Percentiles rank a stretch among this genome's conserved stretches.
Conservation (phyloP, 64 coral and sea anemone species). For the Montipora sp. region DNA sequence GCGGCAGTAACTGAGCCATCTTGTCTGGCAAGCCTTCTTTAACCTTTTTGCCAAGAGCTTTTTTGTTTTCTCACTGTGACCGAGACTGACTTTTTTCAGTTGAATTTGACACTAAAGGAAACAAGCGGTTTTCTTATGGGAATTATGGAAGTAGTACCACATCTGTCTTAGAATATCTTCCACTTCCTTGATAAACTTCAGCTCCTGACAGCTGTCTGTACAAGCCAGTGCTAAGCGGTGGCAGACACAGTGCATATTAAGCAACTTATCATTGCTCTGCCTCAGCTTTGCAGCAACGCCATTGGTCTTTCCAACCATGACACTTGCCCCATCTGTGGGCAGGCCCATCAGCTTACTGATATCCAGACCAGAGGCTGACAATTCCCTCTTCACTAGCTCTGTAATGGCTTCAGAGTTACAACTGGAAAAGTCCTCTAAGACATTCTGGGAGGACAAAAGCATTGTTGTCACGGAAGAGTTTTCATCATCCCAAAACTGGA, state of each 20-base stretch:
- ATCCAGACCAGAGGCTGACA: neutral
- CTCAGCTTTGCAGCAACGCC: slow-evolving; percentile 6
- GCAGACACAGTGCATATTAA: neutral
- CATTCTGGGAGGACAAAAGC: slow-evolving; percentile 34
- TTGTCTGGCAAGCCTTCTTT: neutral
- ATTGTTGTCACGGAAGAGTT: slow-evolving; percentile 2
- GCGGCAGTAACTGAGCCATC: slow-evolving; percentile 51
- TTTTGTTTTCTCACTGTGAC: neutral
- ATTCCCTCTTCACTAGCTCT: neutral
- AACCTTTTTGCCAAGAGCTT: neutral
- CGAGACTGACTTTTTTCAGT: slow-evolving; percentile 10
- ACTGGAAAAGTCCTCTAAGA: slow-evolving; percentile 23
- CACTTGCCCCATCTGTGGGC: slow-evolving; percentile 40
- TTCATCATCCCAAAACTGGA: slow-evolving; percentile 42
- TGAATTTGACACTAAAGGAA: slow-evolving; percentile 2
- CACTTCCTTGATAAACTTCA: slow-evolving; percentile 46
- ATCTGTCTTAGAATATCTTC: slow-evolving; percentile 46
- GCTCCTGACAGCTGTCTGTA: slow-evolving; percentile 41
- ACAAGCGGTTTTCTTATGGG: slow-evolving; percentile 6
- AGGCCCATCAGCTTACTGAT: slow-evolving; percentile 28
- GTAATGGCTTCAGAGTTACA: neutral
- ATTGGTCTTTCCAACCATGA: slow-evolving; percentile 41
- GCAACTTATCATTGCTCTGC: slow-evolving; percentile 18
- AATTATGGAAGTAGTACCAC: slow-evolving; percentile 58
- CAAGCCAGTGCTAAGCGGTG: neutral